Base-by-base conservation (phyloP, 1,140 invertebrate genomes). In the Eriosoma lanigerum region DNA sequence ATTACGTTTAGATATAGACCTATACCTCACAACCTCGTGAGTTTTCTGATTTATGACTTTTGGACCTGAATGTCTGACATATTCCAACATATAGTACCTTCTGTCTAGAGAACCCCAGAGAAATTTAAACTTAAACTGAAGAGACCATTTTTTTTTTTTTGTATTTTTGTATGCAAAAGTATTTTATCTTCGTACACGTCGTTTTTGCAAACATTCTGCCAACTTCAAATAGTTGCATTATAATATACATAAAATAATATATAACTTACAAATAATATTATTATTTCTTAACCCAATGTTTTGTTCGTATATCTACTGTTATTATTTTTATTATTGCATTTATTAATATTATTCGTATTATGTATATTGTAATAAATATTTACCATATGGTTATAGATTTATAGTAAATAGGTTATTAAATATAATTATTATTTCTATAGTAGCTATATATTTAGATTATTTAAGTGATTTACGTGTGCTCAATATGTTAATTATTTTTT, bases 41-140 rank as follows among this genome's bases (percentile, higher is more conserved):
- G 26, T 78, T 78, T 26, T 46, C 32, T 60, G 75, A 78, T 78
- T 78, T 78, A 78, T 78, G 75, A 78, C 54, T 60, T 62, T 78
- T 46, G 48, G 56, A 48, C 75, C 56, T 26, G 38, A 72, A 46
- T 29, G 17, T 78, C 56, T 62, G 56, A 62, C 56, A 48, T 52
- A 62, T 60, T 46, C 56, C 21, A 48, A 46, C 75, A 29, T 50
- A 62, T 56, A 29, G 62, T 32, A 38, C 72, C 21, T 62, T 29
- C 56, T n/a, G 56, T 32, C 26, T 9, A 24, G 3, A 62, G 56
- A 78, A 46, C 56, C 56, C 38, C 32, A 26, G 52, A 78, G 54
- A 78, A 78, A 60, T 78, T 58, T n/a, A 48, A 60, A 78, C 29
- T 38, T 44, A n/a, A 54, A 60, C 38, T 26, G 24, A n/a, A 75